Conservation (phyloP, 2,888 invertebrate species). For the Dascillus cervinus region DNA sequence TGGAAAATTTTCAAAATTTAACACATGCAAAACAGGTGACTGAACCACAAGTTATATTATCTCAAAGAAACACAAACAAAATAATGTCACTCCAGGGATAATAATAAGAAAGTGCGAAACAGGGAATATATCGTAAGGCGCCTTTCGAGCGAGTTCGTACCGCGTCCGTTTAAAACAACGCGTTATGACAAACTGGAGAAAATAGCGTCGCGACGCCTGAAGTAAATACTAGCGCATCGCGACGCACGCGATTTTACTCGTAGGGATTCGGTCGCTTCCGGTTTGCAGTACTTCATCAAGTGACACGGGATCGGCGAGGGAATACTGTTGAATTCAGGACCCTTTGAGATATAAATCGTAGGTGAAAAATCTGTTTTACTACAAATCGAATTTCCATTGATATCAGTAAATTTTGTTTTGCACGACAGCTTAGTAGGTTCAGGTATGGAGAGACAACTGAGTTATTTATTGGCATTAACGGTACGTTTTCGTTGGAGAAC, state of each 20-base stretch:
- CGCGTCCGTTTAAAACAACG: slow-evolving; percentile 17
- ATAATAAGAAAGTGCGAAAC: no score
- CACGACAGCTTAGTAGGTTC: slow-evolving; percentile 18
- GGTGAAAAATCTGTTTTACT: slow-evolving; percentile 36
- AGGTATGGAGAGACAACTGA: slow-evolving; percentile 12
- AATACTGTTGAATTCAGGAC: slow-evolving; percentile 29
- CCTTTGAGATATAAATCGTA: slow-evolving; percentile 30
- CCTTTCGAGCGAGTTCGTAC: slow-evolving; percentile 1
- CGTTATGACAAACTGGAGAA: slow-evolving; percentile 39
- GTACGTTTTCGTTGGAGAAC: no score
- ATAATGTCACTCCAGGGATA: no score
- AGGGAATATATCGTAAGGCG: no score
- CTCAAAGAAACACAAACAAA: no score
- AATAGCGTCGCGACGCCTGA: slow-evolving; percentile 35
- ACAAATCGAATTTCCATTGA: slow-evolving; percentile 37
- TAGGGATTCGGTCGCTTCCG: slow-evolving; percentile 14
- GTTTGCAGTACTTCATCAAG: slow-evolving; percentile 29
- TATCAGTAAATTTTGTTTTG: slow-evolving; percentile 33
- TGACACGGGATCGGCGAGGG: slow-evolving; percentile 31
- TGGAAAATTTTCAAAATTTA: no score
- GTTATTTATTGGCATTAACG: slow-evolving; percentile 19
- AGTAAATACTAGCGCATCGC: slow-evolving; percentile 40
- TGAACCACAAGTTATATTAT: no score
- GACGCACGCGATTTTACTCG: slow-evolving; percentile 27
- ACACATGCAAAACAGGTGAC: no score